These are phyloP conservation scores for Cheumatopsyche charites DNA, from an alignment of 1,140 invertebrate genomes.

Conservation along the genomic window DNA sequence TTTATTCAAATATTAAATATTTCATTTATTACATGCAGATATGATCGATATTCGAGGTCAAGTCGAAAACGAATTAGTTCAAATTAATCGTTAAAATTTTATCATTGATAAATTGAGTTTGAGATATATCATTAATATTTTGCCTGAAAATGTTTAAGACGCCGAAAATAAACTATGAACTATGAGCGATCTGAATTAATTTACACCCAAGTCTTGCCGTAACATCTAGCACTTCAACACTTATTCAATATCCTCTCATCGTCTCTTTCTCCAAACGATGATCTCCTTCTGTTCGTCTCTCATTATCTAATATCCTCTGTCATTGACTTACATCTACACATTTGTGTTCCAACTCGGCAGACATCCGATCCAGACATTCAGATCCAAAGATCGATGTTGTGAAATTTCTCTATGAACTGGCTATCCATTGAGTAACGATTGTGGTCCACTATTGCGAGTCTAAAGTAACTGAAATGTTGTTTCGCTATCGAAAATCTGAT, in stretches of 20 bases:
- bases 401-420: background rate
- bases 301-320: slow-evolving; percentile 23
- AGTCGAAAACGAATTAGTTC: too few relatives aligned
- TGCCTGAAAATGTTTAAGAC: too few relatives aligned
- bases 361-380: background rate
- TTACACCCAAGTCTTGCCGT: background rate
- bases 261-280: slow-evolving; percentile 7
- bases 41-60: too few relatives aligned
- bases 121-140: too few relatives aligned
- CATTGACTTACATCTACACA: background rate
- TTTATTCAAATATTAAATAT: too few relatives aligned
- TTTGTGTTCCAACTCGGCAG: background rate
- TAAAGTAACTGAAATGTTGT: slow-evolving; percentile 11
- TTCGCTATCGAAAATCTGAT: slow-evolving; percentile 22
- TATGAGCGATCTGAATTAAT: slow-evolving; percentile 13
- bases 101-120: too few relatives aligned
- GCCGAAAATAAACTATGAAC: too few relatives aligned
- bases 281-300: background rate
- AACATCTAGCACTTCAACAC: slow-evolving; percentile 21
- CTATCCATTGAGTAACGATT: background rate
- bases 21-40: too few relatives aligned
- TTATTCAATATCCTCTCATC: slow-evolving; percentile 10
- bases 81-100: too few relatives aligned
- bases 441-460: background rate
- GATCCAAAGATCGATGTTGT: background rate